Evolutionary conservation across 1,140 invertebrate species (phyloP), one percentile per base, ranked within the genome.

Genomic region (Drosophila nigrodunni): DNA sequence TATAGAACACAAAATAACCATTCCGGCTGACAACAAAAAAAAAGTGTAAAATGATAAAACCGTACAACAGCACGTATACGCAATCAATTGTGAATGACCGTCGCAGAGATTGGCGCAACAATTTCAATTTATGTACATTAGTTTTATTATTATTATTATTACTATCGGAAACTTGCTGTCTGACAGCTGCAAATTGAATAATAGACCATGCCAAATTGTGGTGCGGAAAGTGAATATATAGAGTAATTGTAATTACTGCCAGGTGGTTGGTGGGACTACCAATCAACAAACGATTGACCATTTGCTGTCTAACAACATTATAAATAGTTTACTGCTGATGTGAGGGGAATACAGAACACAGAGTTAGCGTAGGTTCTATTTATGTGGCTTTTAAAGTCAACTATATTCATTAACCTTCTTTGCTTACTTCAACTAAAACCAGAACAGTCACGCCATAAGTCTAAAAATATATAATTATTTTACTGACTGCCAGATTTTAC

Each of bases 101-200:
- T 30, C 59, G 59, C 46, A 71, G 57, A 47, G 59, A 71, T 71
- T 71, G 61, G 43, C 60, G 60, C 34, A 74, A 74, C 57, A 61
- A 54, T 69, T 74, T 49, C 18, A 62, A 57, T 74, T 69, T 41
- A 68, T 67, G 46, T 35, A 58, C 64, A 68, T 72, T 78, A 78
- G 71, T 70, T 79, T 73, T 70, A 80, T 79, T 74, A 69, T 65
- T 71, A 85, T 86, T 82, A 30, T 30, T 30, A 30, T 30, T 5
- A 30, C 25, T 5, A 78, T 67, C 71, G 59, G 61, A 71, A 69
- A 70, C 58, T 83, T 73, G 59, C 66, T 65, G 25, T 21, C 64
- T 11, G 55, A 18, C 46, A 72, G 68, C 66, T 68, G 64, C 50
- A 81, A 85, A 81, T 85, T 78, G 71, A 77, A 85, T 86, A 75